Base-by-base conservation (phyloP, 2,888 invertebrate genomes). In the Rhimphoctona megacephalus region DNA sequence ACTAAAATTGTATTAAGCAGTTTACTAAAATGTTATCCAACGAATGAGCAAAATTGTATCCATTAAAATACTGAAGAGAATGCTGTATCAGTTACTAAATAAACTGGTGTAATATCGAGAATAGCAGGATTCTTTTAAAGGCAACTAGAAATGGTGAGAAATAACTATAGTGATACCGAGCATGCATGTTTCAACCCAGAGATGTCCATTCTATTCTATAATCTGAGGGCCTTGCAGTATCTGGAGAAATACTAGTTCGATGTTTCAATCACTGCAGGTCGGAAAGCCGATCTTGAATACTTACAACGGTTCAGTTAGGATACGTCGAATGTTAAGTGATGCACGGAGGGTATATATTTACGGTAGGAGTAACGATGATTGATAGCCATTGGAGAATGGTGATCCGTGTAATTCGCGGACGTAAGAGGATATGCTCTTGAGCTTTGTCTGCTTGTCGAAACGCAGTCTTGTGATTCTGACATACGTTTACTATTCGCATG, bases 321-420 rank as follows among this genome's bases (percentile, higher is more conserved):
- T 52, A 82, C 46, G 74, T 79, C 79, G 70, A 67, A 76, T 69
- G 74, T 70, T 76, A 79, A 85, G 79, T 76, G 79, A 85, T 76
- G 72, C 78, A 72, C 52, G 64, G 67, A 64, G 49, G 25, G 77
- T 69, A 76, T 79, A 30, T 39, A 39, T 36, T 49, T 64, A 84
- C 64, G 49, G 81, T 70, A 84, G 72, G 70, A 82, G 81, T 52
- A 83, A 73, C 81, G 87, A 88, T 94, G 94, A 94, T 94, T 93
- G 94, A 94, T 94, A 91, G 93, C 89, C 89, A 94, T 94, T 94
- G 89, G 89, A 87, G 90, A 87, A 87, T 88, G 87, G 89, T 92
- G 94, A 93, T 93, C 94, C 94, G 91, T 94, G 90, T 93, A 92
- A 94, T 92, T 94, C 92, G 91, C 91, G 88, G 74, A 87, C 89